Percentiles rank a stretch among this genome's conserved stretches.
phyloP scores from a whole-genome alignment of 1,140 invertebrate species.

The Magallana ariakensis region DNA sequence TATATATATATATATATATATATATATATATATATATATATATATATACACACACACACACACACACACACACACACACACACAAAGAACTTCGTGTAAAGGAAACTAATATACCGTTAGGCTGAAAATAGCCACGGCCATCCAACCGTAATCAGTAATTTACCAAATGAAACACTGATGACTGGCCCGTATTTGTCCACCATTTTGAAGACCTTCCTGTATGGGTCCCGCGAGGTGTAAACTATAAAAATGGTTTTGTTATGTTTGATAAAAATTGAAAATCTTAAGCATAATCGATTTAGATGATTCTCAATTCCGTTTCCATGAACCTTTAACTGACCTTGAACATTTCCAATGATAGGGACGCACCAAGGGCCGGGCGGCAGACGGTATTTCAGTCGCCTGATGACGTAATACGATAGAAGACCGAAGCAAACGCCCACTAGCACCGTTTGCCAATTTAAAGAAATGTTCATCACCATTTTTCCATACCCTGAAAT shows the following conservation, averaged over 20 bases:
- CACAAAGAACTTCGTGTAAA: not conserved
- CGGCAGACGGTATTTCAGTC: not conserved
- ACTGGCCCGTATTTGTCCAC: not conserved
- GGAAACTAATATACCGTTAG: too few relatives aligned
- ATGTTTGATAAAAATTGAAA: not conserved
- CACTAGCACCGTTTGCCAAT: constrained; percentile 19
- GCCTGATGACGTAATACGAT: not conserved
- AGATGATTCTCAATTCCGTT: not conserved
- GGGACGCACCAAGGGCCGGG: constrained; percentile 21
- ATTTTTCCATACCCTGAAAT: not conserved
- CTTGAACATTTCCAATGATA: not conserved
- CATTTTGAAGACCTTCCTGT: not conserved
- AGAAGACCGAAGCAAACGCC: not conserved
- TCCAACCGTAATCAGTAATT: too few relatives aligned
- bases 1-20: too few relatives aligned
- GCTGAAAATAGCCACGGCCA: too few relatives aligned
- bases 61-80: too few relatives aligned
- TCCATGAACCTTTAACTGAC: not conserved
- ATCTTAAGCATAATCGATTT: too few relatives aligned
- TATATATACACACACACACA: too few relatives aligned
- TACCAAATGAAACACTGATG: not conserved
- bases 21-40: too few relatives aligned
- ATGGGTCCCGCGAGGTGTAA: not conserved
- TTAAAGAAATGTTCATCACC: not conserved
- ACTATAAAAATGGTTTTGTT: not conserved